Conservation (phyloP, 2,797 vertebrate genomes). For the Cheirogaleus major region DNA sequence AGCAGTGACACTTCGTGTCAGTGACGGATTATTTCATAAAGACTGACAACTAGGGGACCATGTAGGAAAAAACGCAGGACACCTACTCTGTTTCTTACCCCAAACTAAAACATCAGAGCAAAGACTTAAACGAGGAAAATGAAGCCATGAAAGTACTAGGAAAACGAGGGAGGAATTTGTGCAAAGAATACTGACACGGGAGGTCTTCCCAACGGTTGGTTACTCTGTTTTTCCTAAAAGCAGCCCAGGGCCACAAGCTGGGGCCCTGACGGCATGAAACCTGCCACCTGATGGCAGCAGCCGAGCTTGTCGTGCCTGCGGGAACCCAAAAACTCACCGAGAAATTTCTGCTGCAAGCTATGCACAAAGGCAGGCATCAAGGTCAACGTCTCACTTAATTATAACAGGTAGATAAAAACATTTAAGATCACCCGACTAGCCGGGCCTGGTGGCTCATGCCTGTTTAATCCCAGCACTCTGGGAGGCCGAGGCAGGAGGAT, state of each 20-base stretch:
- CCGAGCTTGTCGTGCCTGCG: not conserved
- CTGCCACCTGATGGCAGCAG: not conserved
- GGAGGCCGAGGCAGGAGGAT: too few species aligned
- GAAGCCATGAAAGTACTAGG: not conserved
- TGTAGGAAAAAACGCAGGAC: not conserved
- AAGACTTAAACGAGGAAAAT: not conserved
- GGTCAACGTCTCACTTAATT: not conserved
- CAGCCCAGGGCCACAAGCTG: not conserved
- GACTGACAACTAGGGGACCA: not conserved
- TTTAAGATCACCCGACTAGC: not conserved
- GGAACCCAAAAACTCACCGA: not conserved
- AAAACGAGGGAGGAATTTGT: not conserved
- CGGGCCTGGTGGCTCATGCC: too few species aligned
- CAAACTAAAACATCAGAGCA: not conserved
- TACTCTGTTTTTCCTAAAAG: not conserved
- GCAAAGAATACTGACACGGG: not conserved
- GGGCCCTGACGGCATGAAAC: not conserved
- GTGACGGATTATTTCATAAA: too few species aligned
- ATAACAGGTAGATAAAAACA: not conserved
- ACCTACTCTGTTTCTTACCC: not conserved
- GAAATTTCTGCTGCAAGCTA: not conserved
- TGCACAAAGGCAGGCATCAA: not conserved
- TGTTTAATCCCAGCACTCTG: too few species aligned
- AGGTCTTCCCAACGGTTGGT: not conserved
- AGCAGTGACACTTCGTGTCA: fast-evolving